phyloP scores from a whole-genome alignment of 2,113 vertebrate genomes.

The Saguinus imperator region DNA sequence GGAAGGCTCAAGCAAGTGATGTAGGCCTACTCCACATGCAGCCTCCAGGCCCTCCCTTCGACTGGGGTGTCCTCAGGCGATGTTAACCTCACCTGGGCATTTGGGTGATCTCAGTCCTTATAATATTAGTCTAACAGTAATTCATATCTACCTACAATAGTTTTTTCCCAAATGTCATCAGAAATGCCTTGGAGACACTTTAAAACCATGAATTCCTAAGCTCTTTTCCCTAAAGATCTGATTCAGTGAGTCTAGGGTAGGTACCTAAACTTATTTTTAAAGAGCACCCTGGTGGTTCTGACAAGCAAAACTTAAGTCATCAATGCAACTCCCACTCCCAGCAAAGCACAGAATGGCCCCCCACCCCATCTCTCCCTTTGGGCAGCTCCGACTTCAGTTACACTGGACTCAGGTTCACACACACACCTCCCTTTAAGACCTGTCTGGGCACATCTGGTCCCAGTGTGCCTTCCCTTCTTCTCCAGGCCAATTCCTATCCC shows the following conservation, averaged over 20 bases:
- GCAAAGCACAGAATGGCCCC: background rate
- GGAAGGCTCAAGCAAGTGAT: background rate
- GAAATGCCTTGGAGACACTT: background rate
- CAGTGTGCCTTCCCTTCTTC: background rate
- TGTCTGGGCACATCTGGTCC: no score
- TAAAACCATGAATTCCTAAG: background rate
- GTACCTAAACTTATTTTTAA: background rate
- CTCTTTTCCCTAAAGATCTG: background rate
- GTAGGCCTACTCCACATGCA: rapidly evolving
- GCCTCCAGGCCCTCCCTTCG: no score
- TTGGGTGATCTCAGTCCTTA: background rate
- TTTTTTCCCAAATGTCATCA: background rate
- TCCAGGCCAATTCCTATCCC: background rate
- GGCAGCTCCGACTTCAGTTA: background rate
- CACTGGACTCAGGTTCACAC: background rate
- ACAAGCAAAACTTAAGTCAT: background rate
- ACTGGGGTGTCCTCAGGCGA: background rate
- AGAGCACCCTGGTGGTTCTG: background rate
- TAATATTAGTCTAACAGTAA: background rate
- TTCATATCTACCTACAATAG: background rate
- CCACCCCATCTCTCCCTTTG: rapidly evolving
- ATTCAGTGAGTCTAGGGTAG: background rate
- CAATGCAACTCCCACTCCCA: background rate
- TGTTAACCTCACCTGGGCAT: background rate
- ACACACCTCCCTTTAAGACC: background rate